These are phyloP conservation scores for Halocynthia aurantium DNA, from an alignment of 23 tunicate species.

Conservation along the genomic window DNA sequence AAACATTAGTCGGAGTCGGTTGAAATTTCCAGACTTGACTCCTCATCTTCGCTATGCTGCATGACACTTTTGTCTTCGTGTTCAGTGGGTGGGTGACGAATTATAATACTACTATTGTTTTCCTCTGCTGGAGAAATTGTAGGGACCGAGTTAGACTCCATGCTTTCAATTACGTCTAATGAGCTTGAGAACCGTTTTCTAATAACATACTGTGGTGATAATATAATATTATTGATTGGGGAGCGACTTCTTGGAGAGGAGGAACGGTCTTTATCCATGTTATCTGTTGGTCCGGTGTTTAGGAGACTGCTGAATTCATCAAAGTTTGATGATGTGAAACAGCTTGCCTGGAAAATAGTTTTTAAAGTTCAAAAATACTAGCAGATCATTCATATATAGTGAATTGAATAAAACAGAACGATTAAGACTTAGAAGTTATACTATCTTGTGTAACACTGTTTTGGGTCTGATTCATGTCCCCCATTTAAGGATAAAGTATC, in stretches of 20 bases:
- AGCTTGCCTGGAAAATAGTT: neutral
- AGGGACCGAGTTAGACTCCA: neutral
- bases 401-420: no score
- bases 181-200: neutral
- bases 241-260: neutral
- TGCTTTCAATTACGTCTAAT: neutral
- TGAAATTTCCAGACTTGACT: neutral
- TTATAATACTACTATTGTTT: neutral
- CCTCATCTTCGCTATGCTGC: neutral
- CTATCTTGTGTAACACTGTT: no score
- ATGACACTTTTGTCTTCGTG: constrained; percentile 6
- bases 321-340: constrained; percentile 8
- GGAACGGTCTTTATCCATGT: neutral
- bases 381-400: no score
- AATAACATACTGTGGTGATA: neutral
- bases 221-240: neutral
- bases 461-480: no score
- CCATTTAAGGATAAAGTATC: no score
- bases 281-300: neutral
- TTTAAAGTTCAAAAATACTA: neutral
- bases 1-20: neutral
- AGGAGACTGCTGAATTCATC: constrained; percentile 1
- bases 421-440: no score
- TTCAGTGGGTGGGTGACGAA: constrained; percentile 7
- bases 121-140: neutral